Base-by-base conservation (phyloP, 2,888 invertebrate genomes). In the Zelleria hepariella region DNA sequence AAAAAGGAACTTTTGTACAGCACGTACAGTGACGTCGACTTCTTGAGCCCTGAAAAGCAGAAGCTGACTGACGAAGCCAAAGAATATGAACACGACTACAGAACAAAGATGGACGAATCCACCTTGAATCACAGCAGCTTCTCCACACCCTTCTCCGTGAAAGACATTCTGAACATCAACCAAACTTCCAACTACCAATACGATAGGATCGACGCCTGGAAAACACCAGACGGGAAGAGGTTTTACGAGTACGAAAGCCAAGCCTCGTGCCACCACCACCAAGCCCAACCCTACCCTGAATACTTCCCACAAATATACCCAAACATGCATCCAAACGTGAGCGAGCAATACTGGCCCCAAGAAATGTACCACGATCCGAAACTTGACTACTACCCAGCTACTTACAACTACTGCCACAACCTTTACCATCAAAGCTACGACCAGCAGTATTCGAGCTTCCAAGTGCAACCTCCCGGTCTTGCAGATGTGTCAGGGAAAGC, bases 111-210 rank as follows among this genome's bases (percentile, higher is more conserved):
- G 67, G 80, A 57, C 63, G 74, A 24, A 84, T 83, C 68, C 56
- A 74, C 0, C 84, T 84, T 27, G 84, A 82, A 1, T 10, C 74
- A 70, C 21, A 71, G 32, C 83, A 82, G 1, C 10, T 74, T 70
- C 21, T 70, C 67, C 23, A 87, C 87, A 5, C 86, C 87, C n/a
- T 88, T 88, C 63, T 80, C 74, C 0, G 87, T 88, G 0, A 88
- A 86, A 64, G 86, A 88, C 60, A 88, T 88, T 18, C 63, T 88
- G 10, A 87, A 78, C 59, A 87, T 78, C 59, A 80, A 78, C 62
- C 85, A 82, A 61, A 67, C 78, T 2, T 72, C 75, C 52, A 75
- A 26, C 54, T 62, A 74, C 42, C 77, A 68, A 60, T 86, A 79
- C 65, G 86, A 86, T 59, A 70, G 82, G 62, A 78, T 66, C 57